Evolutionary conservation across 2,797 vertebrate genomes (phyloP).

Genomic region (Coilia nasus): DNA sequence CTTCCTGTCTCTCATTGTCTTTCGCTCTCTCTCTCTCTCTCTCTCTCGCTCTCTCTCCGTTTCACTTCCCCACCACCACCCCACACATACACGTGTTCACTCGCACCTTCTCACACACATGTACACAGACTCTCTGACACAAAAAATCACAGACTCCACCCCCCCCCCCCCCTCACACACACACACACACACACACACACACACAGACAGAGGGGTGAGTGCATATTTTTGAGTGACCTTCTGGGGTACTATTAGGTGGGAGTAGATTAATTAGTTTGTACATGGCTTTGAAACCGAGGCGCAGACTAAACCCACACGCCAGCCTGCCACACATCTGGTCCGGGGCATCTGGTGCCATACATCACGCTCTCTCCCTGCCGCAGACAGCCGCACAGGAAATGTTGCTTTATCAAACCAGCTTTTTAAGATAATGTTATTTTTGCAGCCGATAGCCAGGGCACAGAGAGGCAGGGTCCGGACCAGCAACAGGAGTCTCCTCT

Average conservation of each 20-base stretch:
- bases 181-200: conserved; percentile 51
- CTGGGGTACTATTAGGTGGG: conserved; percentile 60
- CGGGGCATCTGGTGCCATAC: conserved; percentile 78
- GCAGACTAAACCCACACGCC: conserved; percentile 67
- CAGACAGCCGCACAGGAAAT: conserved; percentile 62
- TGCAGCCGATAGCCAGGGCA: conserved; percentile 38
- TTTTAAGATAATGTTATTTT: conserved; percentile 77
- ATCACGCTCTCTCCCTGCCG: conserved; percentile 68
- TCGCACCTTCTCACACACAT: neutral
- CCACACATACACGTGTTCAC: too few species aligned
- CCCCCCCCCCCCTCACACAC: conserved; percentile 62
- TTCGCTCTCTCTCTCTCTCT: neutral
- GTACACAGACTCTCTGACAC: neutral
- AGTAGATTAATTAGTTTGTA: conserved; percentile 73
- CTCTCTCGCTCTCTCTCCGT: neutral
- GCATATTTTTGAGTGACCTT: conserved; percentile 64
- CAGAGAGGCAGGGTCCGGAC: neutral
- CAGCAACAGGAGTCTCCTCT: neutral
- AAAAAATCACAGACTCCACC: conserved; percentile 47
- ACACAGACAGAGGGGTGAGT: conserved; percentile 31
- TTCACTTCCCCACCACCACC: neutral
- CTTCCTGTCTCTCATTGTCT: neutral
- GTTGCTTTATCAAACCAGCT: conserved; percentile 67
- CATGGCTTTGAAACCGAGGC: conserved; percentile 64
- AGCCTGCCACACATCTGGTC: conserved; percentile 77